Conservation (phyloP, 2,797 vertebrate genomes). For the Pogonophryne albipinna region DNA sequence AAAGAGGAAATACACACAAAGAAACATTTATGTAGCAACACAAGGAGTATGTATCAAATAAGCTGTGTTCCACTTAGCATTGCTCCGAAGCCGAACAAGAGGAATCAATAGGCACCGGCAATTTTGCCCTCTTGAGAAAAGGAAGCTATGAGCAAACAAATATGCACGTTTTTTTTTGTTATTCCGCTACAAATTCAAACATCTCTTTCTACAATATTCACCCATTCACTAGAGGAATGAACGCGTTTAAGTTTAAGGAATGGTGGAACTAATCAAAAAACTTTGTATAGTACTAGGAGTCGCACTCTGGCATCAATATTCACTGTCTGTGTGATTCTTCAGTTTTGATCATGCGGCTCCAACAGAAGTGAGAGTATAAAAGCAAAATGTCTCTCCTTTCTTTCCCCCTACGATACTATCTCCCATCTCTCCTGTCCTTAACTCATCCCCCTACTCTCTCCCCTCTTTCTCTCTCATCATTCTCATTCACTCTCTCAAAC, state of each 20-base stretch:
- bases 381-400: conserved; percentile 24
- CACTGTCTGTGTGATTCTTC: conserved; percentile 30
- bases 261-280: conserved; percentile 56
- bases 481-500: conserved; percentile 50
- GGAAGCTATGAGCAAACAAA: conserved; percentile 68
- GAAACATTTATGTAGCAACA: conserved; percentile 77
- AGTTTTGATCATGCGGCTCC: conserved; percentile 56
- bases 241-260: background rate
- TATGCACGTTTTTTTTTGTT: conserved; percentile 5
- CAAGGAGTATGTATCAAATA: conserved; percentile 73
- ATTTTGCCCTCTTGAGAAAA: conserved; percentile 64
- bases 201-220: conserved; percentile 21
- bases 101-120: conserved; percentile 60
- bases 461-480: conserved; percentile 30
- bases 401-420: conserved; percentile 15
- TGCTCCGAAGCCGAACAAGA: conserved; percentile 53
- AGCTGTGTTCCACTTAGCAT: conserved; percentile 69
- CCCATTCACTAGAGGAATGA: conserved; percentile 14
- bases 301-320: conserved; percentile 45
- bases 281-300: conserved; percentile 36
- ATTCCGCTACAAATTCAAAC: conserved; percentile 40
- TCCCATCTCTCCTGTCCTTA: conserved; percentile 23
- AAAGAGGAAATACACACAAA: conserved; percentile 71
- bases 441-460: conserved; percentile 20
- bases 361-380: conserved; percentile 41